Conservation (phyloP, 2,797 vertebrate genomes). For the Podarcis siculus region DNA sequence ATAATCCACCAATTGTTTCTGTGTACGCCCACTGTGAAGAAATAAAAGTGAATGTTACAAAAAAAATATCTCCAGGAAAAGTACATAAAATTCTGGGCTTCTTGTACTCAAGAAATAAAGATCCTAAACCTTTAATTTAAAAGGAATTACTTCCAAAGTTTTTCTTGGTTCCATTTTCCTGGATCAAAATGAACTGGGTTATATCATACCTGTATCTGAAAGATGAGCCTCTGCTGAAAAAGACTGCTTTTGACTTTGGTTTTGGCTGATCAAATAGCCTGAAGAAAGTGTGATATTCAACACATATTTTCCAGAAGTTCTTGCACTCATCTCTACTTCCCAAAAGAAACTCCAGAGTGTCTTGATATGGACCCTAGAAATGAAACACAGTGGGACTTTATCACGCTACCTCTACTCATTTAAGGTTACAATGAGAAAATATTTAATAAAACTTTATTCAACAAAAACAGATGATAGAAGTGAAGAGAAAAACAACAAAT, state of each 20-base stretch:
- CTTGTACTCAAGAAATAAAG: conserved; percentile 9
- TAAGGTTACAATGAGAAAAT: too few species aligned
- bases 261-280: conserved; percentile 93
- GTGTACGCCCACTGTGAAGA: conserved; percentile 90
- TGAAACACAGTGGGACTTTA: conserved; percentile 21
- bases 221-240: conserved; percentile 95
- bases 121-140: conserved; percentile 12
- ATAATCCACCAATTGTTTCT: conserved; percentile 95
- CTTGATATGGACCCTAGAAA: conserved; percentile 91
- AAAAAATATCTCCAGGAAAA: not conserved
- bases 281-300: conserved; percentile 97
- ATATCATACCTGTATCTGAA: conserved; percentile 95
- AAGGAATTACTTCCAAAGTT: not conserved
- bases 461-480: too few species aligned
- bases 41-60: conserved; percentile 52
- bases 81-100: not conserved
- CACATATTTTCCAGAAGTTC: conserved; percentile 98
- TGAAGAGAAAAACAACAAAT: too few species aligned
- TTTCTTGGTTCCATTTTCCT: conserved; percentile 33
- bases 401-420: not conserved
- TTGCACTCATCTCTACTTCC: conserved; percentile 94
- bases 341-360: conserved; percentile 94
- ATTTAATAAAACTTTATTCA: too few species aligned
- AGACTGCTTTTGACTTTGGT: conserved; percentile 90
- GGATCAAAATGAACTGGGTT: not conserved